These are phyloP conservation scores for Halcyon smyrnensis DNA, from an alignment of 2,797 vertebrate genomes.

Conservation along the genomic window DNA sequence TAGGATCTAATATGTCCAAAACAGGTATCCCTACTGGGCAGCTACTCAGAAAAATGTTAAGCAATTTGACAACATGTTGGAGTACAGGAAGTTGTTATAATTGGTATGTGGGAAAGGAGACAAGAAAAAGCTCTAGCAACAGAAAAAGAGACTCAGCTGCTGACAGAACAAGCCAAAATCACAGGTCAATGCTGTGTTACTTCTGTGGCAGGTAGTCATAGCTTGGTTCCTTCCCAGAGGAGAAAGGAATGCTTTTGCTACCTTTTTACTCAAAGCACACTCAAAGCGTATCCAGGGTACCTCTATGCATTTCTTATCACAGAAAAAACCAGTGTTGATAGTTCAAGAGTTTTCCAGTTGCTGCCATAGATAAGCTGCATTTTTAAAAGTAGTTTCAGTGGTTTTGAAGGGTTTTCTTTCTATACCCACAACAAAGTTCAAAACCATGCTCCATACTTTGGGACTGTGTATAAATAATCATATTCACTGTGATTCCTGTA, in stretches of 20 bases:
- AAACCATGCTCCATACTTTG: neutral
- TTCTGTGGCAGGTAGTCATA: neutral
- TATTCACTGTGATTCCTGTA: neutral
- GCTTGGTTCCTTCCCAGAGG: neutral
- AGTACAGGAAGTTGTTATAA: neutral
- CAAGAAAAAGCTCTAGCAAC: neutral
- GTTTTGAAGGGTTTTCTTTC: neutral
- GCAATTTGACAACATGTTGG: neutral
- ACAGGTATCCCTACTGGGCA: neutral
- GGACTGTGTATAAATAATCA: neutral
- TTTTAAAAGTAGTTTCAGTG: neutral
- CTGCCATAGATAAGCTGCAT: neutral
- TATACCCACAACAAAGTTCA: neutral
- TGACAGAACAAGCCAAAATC: neutral
- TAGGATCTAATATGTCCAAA: neutral
- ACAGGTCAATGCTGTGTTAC: neutral
- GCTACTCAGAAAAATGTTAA: neutral
- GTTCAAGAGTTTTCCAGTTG: neutral
- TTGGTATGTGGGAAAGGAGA: neutral
- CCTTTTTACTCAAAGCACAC: neutral
- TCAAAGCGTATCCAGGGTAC: neutral
- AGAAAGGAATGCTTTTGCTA: neutral
- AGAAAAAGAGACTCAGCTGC: neutral
- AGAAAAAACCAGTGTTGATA: neutral
- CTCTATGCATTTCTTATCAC: neutral